phyloP scores from a whole-genome alignment of 2,113 vertebrate species.

The Sarotherodon lohbergeri region DNA sequence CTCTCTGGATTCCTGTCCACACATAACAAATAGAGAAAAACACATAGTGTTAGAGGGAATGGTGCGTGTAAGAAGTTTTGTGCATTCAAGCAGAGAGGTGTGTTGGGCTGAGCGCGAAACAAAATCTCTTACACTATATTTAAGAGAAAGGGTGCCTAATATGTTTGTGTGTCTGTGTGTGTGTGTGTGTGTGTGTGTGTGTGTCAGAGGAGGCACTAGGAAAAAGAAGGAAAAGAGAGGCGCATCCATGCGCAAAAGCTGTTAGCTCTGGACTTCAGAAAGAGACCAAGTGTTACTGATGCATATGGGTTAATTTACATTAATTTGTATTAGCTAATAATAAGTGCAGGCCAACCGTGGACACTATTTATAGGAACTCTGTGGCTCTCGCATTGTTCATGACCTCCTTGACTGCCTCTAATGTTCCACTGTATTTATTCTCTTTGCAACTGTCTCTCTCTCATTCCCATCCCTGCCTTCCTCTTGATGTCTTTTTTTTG shows the following conservation, averaged over 20 bases:
- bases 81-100: neutral
- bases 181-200: neutral
- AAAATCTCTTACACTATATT: neutral
- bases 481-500: neutral
- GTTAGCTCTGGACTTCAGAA: constrained; percentile 30
- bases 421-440: neutral
- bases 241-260: constrained; percentile 36
- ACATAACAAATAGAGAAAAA: neutral
- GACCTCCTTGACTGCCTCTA: constrained; percentile 20
- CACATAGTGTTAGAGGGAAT: neutral
- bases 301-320: constrained; percentile 49
- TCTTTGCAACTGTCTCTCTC: neutral
- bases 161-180: neutral
- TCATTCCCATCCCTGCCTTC: neutral
- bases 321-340: constrained; percentile 54
- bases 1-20: constrained; percentile 91
- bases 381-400: constrained; percentile 23
- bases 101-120: neutral
- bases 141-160: neutral
- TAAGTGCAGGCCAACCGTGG: constrained; percentile 29
- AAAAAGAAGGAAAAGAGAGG: neutral
- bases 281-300: constrained; percentile 40
- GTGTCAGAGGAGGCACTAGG: neutral
- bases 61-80: neutral
- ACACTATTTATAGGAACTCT: constrained; percentile 40